phyloP scores from a whole-genome alignment of 1,140 invertebrate genomes.

The Araneus ventricosus region DNA sequence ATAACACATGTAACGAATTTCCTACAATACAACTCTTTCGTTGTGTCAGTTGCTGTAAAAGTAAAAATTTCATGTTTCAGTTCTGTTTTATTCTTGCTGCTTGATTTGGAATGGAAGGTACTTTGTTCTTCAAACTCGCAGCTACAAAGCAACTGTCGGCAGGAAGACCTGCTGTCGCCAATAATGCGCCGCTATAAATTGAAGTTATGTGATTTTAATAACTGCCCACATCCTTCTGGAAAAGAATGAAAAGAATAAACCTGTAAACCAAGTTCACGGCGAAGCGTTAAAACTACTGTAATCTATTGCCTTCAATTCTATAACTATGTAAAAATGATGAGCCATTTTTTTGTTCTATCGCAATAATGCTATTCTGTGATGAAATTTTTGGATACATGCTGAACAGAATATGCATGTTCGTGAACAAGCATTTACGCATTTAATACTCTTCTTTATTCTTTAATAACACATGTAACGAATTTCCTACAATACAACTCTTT shows the following conservation, averaged over 20 bases:
- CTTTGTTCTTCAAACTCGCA: neutral
- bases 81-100: neutral
- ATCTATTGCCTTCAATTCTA: slow-evolving; percentile 36
- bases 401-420: too few species aligned
- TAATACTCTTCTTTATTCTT: neutral
- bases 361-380: too few species aligned
- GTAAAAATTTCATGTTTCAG: neutral
- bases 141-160: neutral
- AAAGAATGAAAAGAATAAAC: slow-evolving; percentile 14
- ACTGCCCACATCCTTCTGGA: neutral
- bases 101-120: neutral
- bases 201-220: slow-evolving; percentile 20
- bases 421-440: neutral
- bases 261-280: neutral
- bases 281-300: slow-evolving; percentile 39
- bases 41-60: neutral
- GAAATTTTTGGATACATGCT: too few species aligned
- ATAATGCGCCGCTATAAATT: slow-evolving; percentile 6
- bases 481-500: neutral
- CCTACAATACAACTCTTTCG: neutral
- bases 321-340: too few species aligned
- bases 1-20: neutral
- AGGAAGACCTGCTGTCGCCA: neutral
- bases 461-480: neutral
- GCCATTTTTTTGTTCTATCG: too few species aligned